Conservation (phyloP, 2,888 invertebrate genomes). For the Amitus sp. region DNA sequence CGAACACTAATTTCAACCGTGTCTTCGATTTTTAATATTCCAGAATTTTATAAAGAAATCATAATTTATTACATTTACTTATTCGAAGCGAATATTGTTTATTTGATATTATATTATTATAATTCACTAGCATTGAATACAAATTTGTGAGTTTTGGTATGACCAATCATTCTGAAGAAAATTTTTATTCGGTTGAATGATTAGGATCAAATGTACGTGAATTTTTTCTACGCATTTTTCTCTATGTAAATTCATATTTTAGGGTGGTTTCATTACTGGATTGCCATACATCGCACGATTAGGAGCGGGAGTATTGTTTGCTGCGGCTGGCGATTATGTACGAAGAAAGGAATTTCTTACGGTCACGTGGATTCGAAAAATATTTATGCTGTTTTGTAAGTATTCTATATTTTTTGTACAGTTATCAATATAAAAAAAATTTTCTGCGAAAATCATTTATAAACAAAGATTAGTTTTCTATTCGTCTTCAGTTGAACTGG, state of each 20-base stretch:
- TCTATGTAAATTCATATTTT: constrained; percentile 37
- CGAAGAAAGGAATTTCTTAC: constrained; percentile 66
- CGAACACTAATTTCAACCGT: too few species aligned
- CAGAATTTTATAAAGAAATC: too few species aligned
- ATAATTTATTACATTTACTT: background rate
- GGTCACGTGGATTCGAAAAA: constrained; percentile 59
- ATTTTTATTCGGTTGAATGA: too few species aligned
- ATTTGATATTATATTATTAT: constrained; percentile 1
- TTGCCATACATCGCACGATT: constrained; percentile 80
- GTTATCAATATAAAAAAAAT: too few species aligned
- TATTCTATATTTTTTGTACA: too few species aligned
- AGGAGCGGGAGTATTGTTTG: constrained; percentile 76
- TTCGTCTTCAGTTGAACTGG: too few species aligned
- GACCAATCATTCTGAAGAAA: too few species aligned
- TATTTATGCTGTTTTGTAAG: constrained; percentile 62
- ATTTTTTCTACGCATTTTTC: too few species aligned
- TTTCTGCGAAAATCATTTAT: too few species aligned
- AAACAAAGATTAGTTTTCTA: constrained; percentile 67
- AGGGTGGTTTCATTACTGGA: constrained; percentile 79
- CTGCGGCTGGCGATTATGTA: constrained; percentile 76
- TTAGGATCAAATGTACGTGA: too few species aligned
- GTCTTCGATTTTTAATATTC: background rate
- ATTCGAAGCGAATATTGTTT: background rate
- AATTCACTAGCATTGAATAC: too few species aligned
- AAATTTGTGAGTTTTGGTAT: too few species aligned